A percentile compares a stretch with the other conserved stretches of the same genome.
phyloP scores from a whole-genome alignment of 1,140 invertebrate genomes.

The Calliopsis andreniformis region DNA sequence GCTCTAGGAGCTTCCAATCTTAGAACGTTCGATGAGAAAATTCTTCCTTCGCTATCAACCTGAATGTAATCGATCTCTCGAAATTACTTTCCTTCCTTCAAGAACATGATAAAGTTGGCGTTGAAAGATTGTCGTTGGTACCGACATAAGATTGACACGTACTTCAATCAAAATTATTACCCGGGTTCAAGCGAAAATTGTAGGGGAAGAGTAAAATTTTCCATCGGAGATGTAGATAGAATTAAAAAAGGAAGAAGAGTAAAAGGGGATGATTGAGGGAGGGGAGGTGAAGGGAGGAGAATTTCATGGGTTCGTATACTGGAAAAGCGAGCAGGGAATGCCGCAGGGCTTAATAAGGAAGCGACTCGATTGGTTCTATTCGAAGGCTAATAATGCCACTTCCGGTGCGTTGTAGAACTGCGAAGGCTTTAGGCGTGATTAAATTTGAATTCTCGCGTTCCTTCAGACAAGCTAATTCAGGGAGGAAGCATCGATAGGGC shows the following conservation, averaged over 20 bases:
- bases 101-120: too few relatives aligned
- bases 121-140: too few relatives aligned
- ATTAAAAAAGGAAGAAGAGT: constrained; percentile 20
- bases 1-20: too few relatives aligned
- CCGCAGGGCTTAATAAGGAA: constrained; percentile 75
- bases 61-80: too few relatives aligned
- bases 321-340: constrained; percentile 40
- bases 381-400: constrained; percentile 76
- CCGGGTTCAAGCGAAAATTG: neutral
- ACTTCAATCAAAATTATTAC: constrained; percentile 8
- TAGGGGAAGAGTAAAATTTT: constrained; percentile 1
- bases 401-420: constrained; percentile 57
- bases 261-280: neutral
- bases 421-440: constrained; percentile 62
- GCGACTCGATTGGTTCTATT: constrained; percentile 74
- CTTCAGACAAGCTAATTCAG: constrained; percentile 56
- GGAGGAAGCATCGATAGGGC: constrained; percentile 55
- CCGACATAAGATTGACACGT: neutral
- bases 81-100: too few relatives aligned
- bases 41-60: too few relatives aligned
- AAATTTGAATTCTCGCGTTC: constrained; percentile 70
- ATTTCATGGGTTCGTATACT: constrained; percentile 33
- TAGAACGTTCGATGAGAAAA: too few relatives aligned
- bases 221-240: constrained; percentile 17
- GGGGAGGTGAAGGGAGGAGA: constrained; percentile 3